Base-by-base conservation (phyloP, 2,113 vertebrate genomes). In the Phalacrocorax brasilianus region DNA sequence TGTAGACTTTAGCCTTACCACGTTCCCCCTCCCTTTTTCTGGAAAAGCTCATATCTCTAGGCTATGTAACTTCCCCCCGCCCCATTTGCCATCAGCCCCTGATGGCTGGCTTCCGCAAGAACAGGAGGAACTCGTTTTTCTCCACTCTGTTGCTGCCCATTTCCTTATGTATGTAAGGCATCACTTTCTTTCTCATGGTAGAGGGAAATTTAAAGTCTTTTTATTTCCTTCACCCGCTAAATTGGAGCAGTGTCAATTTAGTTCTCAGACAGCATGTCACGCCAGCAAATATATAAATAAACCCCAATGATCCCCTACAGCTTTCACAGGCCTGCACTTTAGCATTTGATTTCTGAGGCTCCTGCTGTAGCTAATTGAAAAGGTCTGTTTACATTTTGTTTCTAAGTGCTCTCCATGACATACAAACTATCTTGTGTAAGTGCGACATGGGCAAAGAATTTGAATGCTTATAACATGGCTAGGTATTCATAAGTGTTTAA, bases 251-350 rank as follows among this genome's bases (percentile, higher is more conserved):
- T 44, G 49, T 47, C n/a, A 49, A 28, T 73, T 75, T 68, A 50
- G 44, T 75, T 91, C 63, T 83, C n/a, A 82, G 85, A 67, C 14
- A 85, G 30, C 2, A 3, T 66, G 44, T 82, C 87, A 93, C 26
- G 67, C 20, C 47, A 77, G 21, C 47, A 77, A 93, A 58, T 88
- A 81, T 56, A 73, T 77, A 91, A 91, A 83, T 59, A 93, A 87
- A 61, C 4, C 42, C 11, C 44, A 79, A 0, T 19, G 33, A 59
- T 56, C 18, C 26, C 35, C 50, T 84, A 53, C 44, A 72, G 75
- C 45, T 83, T 93, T 83, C 50, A 71, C 24, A 83, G 28, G 24
- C 15, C 30, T 62, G 23, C n/a, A 32, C n/a, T 85, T 53, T 10
- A 59, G 45, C 11, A 32, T 93, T 70, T 86, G 32, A 44, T n/a